Base-by-base conservation (phyloP, 2,797 vertebrate genomes). In the Alauda arvensis region DNA sequence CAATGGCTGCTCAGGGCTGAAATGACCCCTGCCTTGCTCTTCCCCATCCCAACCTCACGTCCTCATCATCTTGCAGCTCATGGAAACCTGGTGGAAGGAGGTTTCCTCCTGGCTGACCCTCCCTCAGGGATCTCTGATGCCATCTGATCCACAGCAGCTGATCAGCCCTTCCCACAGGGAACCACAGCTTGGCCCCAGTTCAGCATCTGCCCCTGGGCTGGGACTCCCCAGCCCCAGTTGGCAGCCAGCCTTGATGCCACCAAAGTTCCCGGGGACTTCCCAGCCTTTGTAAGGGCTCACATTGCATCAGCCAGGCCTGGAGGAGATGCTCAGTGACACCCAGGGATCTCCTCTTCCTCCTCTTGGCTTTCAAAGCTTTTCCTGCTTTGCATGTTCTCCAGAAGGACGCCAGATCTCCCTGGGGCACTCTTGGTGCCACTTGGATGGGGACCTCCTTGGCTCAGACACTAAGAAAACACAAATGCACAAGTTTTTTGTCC, bases 11-110 rank as follows among this genome's bases (percentile, higher is more conserved):
- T 81, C 37, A 29, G 34, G 14, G 61, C 31, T 75, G 63, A 56
- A 77, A 11, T 28, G 25, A 67, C 8, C 4, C 72, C 76, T 68
- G 79, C 16, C 60, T 53, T 78, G 42, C 23, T 71, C 28, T 23
- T 53, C 8, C 20, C 14, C 43, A 37, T 37, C 10, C 34, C 8
- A 23, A 17, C 18, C 16, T 29, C 68, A 39, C 0, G 0, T 66
- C 45, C n/a, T 45, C 31, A 39, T 34, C 72, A 34, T 28, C 60
- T 42, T 28, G 11, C 34, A 80, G 56, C 29, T 33, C 74, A 42
- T 16, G 56, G 56, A 68, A 71, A 49, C 18, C 25, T 29, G 39
- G 9, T 14, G 37, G 40, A 71, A 60, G 78, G 45, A 85, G 42
- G 18, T 20, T 87, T 34, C 8, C 3, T 20, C 33, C 55, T 4